These are phyloP conservation scores for Gallinago solitaria DNA, from an alignment of 2,797 vertebrate species.

Conservation along the genomic window DNA sequence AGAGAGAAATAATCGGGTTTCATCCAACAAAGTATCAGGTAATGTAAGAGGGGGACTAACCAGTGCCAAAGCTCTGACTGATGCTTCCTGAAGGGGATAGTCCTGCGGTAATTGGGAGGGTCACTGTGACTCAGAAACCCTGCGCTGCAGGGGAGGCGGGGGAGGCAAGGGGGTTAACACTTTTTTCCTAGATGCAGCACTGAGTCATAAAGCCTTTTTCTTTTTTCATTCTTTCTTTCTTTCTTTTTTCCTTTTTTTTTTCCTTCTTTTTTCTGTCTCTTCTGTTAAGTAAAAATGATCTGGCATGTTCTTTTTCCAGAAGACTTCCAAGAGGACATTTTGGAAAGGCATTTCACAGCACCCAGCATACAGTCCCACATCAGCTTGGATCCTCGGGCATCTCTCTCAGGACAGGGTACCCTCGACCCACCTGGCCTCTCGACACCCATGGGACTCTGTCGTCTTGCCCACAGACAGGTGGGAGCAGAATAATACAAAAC, in stretches of 20 bases:
- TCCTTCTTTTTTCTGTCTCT: not conserved
- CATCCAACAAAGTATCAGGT: slow-evolving; percentile 43
- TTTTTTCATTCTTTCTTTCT: not conserved
- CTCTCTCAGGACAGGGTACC: not conserved
- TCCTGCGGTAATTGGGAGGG: slow-evolving; percentile 37
- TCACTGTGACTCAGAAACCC: slow-evolving; percentile 50
- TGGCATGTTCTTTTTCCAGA: not conserved
- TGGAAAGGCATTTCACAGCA: not conserved
- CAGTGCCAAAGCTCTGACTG: not conserved
- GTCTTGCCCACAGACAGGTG: not conserved
- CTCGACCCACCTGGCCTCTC: fast-evolving
- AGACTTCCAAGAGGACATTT: not conserved
- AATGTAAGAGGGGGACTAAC: not conserved
- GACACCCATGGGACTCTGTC: fast-evolving
- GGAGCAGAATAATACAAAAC: not conserved
- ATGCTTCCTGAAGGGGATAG: not conserved
- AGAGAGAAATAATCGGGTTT: slow-evolving; percentile 2
- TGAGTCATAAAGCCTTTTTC: slow-evolving; percentile 43
- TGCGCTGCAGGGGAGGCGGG: not conserved
- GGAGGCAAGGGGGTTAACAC: not conserved
- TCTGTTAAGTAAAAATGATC: not conserved
- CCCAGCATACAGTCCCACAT: not conserved
- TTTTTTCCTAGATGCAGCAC: slow-evolving; percentile 28
- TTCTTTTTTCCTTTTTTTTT: too few relatives aligned
- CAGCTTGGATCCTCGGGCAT: not conserved